Evolutionary conservation across 2,797 vertebrate species (phyloP), one percentile per base, ranked within the genome.

Genomic region (Intellagama lesueurii): DNA sequence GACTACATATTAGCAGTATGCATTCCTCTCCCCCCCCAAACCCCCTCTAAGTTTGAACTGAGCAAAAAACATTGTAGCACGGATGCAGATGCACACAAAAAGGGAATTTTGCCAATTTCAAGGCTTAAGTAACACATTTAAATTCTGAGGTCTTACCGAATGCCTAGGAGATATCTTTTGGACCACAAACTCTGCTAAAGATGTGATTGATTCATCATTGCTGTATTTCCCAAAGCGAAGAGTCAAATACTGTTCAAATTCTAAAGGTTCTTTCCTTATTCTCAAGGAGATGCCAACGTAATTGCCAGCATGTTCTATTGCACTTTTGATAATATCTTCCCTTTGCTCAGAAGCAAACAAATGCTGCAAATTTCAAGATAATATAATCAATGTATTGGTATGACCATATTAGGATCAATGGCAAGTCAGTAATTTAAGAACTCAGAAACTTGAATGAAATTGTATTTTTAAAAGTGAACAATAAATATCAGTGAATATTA

Each of bases 171-270:
- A 97, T 97, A 99, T 97, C 97, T 99, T 99, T 95, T 99, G 99
- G 92, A 99, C 99, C 92, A 98, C 96, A 56, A 99, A 99, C 96
- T 99, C 99, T 2, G 99, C 99, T 96, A 99, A 97, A n/a, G 99
- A 99, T 4, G 98, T 99, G 95, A 99, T 98, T 92, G 98, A 98
- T 92, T 99, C 99, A 85, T 99, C 99, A 1, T 97, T 98, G 96
- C 98, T 98, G 95, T 99, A 99, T 95, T 99, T 99, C 89, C 99
- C 99, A 95, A 99, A 97, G 56, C 99, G 98, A 95, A 99, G 98
- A 2, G 96, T 97, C 94, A 98, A 94, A 81, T 98, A 99, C n/a
- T 95, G 96, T 92, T 99, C 99, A 86, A 98, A 99, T 90, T 97
- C 98, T 94, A 99, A 95, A 7, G 97, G 93, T 44, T 99, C 99